These are phyloP conservation scores for Caenorhabditis parvicauda DNA, from an alignment of 2,888 invertebrate species.

Conservation along the genomic window DNA sequence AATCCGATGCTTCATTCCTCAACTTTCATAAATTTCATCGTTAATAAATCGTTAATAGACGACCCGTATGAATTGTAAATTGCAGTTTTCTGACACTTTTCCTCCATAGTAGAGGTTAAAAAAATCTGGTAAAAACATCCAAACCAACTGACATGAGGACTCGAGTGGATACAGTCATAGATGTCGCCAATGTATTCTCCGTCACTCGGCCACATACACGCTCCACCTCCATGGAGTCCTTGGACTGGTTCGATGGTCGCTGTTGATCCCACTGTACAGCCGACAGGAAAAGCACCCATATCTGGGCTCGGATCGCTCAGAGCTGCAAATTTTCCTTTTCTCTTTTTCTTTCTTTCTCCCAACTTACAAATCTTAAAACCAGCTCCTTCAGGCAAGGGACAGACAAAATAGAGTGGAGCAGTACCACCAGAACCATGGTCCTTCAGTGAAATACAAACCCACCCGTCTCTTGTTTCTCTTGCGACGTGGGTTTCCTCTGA, in stretches of 20 bases:
- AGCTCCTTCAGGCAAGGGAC: conserved; percentile 47
- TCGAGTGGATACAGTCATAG: conserved; percentile 51
- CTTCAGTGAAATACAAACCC: conserved; percentile 46
- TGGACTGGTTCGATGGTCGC: conserved; percentile 42
- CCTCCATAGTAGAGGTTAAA: not conserved
- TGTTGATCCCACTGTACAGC: conserved; percentile 44
- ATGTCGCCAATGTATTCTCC: conserved; percentile 50
- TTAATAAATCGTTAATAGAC: conserved; percentile 2
- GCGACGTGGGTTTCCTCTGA: conserved; percentile 47
- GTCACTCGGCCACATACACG: conserved; percentile 46
- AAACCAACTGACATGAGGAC: conserved; percentile 34
- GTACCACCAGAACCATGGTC: conserved; percentile 42
- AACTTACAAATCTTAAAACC: conserved; percentile 45
- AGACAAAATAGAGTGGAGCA: conserved; percentile 43
- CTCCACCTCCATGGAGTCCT: conserved; percentile 44
- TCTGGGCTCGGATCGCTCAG: conserved; percentile 40
- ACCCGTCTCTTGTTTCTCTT: conserved; percentile 46
- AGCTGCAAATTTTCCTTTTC: conserved; percentile 11
- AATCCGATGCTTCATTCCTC: too few relatives aligned
- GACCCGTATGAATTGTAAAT: not conserved
- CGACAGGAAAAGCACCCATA: conserved; percentile 44
- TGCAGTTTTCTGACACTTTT: too few relatives aligned
- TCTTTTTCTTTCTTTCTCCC: too few relatives aligned
- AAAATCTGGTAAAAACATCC: conserved; percentile 3
- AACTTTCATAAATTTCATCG: not conserved